Conservation (phyloP, 2,797 vertebrate genomes). For the Streptopelia turtur region DNA sequence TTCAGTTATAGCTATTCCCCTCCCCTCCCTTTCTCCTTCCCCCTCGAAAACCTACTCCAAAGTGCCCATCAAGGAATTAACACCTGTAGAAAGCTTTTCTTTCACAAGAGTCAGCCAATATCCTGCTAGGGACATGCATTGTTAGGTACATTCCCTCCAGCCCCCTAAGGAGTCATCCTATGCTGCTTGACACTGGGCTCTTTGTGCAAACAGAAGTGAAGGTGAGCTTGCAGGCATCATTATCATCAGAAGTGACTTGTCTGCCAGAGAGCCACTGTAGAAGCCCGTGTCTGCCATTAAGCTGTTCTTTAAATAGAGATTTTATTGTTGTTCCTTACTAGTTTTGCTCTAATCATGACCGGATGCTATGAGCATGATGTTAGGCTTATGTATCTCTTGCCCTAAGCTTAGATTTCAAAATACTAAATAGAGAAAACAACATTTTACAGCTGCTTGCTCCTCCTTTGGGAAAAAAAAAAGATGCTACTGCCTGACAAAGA, state of each 20-base stretch:
- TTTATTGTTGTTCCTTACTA: neutral
- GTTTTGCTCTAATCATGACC: neutral
- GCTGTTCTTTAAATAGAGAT: neutral
- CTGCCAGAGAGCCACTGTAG: neutral
- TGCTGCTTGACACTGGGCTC: neutral
- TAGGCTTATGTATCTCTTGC: neutral
- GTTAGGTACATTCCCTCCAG: neutral
- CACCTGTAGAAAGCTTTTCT: neutral
- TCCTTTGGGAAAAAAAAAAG: neutral
- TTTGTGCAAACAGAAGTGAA: neutral
- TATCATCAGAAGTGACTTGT: neutral
- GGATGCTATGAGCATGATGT: neutral
- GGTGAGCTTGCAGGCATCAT: neutral
- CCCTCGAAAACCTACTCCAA: neutral
- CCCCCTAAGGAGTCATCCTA: neutral
- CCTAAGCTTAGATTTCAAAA: constrained; percentile 34
- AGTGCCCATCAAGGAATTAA: neutral
- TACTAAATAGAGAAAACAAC: neutral
- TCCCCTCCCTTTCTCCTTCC: neutral
- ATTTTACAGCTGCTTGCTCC: neutral
- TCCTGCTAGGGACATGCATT: neutral
- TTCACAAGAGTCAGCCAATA: neutral
- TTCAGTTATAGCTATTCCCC: neutral
- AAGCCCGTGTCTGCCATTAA: neutral
- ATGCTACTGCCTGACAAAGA: neutral